Conservation (phyloP, 2,113 vertebrate species). For the Agapornis roseicollis region DNA sequence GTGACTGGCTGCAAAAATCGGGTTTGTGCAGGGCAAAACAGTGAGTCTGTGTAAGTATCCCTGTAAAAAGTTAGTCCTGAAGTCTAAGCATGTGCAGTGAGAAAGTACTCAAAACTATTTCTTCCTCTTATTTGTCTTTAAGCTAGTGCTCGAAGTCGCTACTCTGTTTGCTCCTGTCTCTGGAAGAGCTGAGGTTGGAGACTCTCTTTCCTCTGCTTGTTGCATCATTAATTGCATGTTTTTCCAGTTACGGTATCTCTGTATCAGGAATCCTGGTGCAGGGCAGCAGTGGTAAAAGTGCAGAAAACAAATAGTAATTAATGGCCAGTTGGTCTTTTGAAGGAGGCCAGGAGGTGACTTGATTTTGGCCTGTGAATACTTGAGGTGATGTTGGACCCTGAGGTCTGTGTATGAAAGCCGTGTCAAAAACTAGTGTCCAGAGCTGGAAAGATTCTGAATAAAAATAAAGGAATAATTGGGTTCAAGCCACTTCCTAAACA, state of each 20-base stretch:
- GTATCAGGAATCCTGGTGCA: not conserved
- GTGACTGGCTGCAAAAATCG: not conserved
- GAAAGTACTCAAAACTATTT: not conserved
- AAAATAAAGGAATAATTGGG: not conserved
- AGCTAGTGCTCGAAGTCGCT: not conserved
- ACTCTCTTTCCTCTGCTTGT: not conserved
- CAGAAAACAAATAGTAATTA: not conserved
- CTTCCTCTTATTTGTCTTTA: not conserved
- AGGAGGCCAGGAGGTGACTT: not conserved
- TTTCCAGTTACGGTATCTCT: not conserved
- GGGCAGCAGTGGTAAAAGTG: not conserved
- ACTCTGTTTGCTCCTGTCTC: not conserved
- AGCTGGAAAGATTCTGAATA: not conserved
- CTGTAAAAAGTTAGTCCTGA: not conserved
- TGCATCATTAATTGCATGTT: not conserved
- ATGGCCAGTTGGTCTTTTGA: not conserved
- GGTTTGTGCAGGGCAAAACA: not conserved
- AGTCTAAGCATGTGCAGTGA: not conserved
- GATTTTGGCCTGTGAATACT: not conserved
- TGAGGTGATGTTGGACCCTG: not conserved
- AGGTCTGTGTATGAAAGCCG: not conserved
- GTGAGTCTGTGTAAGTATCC: not conserved
- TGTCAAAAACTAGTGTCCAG: not conserved
- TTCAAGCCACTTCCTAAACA: not conserved
- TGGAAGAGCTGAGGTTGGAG: not conserved